Base-by-base conservation (phyloP, 2,113 vertebrate species). In the Glaucidium brasilianum region DNA sequence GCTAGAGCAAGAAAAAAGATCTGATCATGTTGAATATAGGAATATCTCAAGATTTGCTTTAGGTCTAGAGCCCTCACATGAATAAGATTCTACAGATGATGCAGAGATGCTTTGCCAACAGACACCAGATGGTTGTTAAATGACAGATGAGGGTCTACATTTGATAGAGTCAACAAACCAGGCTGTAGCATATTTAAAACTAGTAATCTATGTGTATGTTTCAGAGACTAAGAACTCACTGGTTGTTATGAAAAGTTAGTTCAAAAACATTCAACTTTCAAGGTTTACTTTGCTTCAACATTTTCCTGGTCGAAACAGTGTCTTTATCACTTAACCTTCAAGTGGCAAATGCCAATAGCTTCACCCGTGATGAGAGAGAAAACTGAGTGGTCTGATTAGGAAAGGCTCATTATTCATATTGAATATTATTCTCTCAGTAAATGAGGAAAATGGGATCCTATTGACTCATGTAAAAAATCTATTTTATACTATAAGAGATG, bases 71-170 rank as follows among this genome's bases (percentile, higher is more conserved):
- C 5, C 22, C 72, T 95, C 72, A 86, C 55, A 90, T 76, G 56
- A 96, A 84, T 52, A 83, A 52, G 75, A 83, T 88, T 78, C 83
- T 96, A 79, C 68, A 90, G 76, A 92, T 94, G 86, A 96, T 88
- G 75, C 86, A 96, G 53, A 52, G 43, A 60, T 91, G 26, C n/a
- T 93, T 92, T 95, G 73, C 92, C 92, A 97, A 88, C 82, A 96
- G 78, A 90, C 58, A 95, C 25, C 94, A 97, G 94, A 96, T 97
- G 96, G 94, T 71, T 88, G 26, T 82, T 97, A 96, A 94, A 94
- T 81, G 94, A 90, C 80, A 96, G 86, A 85, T 88, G 77, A 97
- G 86, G 68, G 50, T 92, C 34, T 96, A 80, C 35, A 41, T 96
- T 95, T 88, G 72, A 91, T 29, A 90, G 80, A 96, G 84, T 89